A percentile compares a stretch with the other conserved stretches of the same genome.
Evolutionary conservation across 2,113 vertebrate genomes (phyloP).

Genomic region (Micronycteris hirsuta): DNA sequence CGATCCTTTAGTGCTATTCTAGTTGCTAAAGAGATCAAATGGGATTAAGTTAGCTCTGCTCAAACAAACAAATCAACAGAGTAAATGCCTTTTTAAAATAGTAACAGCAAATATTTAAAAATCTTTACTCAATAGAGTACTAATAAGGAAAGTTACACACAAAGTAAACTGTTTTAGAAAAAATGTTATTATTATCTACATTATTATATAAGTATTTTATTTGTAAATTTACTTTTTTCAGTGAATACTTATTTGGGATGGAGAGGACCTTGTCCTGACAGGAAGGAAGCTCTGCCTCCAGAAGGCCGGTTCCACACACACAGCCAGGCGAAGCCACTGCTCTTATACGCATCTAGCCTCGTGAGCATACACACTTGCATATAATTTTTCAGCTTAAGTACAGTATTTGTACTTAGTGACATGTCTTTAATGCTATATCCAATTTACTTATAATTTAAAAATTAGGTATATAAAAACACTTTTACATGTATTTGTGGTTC

Average conservation of each 20-base stretch:
- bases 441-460: not conserved
- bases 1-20: conserved; percentile 34
- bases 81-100: conserved; percentile 12
- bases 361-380: not conserved
- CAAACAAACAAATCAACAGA: conserved; percentile 62
- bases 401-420: not conserved
- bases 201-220: conserved; percentile 17
- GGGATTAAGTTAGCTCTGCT: conserved; percentile 53
- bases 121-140: not conserved
- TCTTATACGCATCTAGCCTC: not conserved
- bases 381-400: not conserved
- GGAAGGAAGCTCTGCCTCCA: conserved; percentile 50
- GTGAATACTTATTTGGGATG: conserved; percentile 15
- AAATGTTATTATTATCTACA: not conserved
- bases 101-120: conserved; percentile 41
- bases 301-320: not conserved
- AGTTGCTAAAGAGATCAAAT: conserved; percentile 51
- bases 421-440: not conserved
- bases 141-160: not conserved
- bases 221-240: conserved; percentile 11
- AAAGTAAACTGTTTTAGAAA: not conserved
- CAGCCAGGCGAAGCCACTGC: not conserved
- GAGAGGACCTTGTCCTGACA: conserved; percentile 34
- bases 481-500: not conserved
- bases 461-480: not conserved